Percentiles rank a stretch among this genome's conserved stretches.
Conservation (phyloP, 2,113 vertebrate genomes). For the Greenwoodochromis staneri region DNA sequence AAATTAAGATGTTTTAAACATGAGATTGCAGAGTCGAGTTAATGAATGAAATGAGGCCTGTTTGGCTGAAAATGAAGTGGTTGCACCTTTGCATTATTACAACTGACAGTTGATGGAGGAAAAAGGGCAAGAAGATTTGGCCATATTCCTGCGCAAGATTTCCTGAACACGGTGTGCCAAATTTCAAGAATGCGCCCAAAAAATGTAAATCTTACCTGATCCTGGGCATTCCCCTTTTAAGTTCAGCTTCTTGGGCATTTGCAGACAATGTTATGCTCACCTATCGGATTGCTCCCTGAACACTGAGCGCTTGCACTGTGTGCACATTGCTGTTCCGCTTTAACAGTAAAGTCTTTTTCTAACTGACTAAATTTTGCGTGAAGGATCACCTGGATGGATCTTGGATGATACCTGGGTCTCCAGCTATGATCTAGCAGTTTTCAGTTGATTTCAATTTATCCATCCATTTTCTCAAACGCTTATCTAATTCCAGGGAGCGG, state of each 20-base stretch:
- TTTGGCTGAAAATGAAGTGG: background rate
- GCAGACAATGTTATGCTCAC: background rate
- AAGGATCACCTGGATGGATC: background rate
- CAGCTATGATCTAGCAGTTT: background rate
- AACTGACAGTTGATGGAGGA: background rate
- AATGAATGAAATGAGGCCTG: background rate
- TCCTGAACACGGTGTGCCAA: background rate
- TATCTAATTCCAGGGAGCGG: background rate
- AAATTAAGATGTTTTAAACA: background rate
- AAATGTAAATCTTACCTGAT: background rate
- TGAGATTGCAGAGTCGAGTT: background rate
- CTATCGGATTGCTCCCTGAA: background rate
- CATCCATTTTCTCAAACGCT: background rate
- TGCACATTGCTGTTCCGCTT: rapidly evolving
- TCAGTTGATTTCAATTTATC: background rate
- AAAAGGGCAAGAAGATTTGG: background rate
- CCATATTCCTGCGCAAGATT: background rate
- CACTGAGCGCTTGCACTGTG: rapidly evolving
- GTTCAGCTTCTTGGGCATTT: background rate
- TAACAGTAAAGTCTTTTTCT: background rate
- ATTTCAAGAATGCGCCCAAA: background rate
- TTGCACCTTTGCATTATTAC: background rate
- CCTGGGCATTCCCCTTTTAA: background rate
- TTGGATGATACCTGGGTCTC: rapidly evolving
- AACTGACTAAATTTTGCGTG: rapidly evolving